Evolutionary conservation across 37 sponge, comb jelly and placozoan species (phyloP).

Genomic region (Haliclona indistincta): DNA sequence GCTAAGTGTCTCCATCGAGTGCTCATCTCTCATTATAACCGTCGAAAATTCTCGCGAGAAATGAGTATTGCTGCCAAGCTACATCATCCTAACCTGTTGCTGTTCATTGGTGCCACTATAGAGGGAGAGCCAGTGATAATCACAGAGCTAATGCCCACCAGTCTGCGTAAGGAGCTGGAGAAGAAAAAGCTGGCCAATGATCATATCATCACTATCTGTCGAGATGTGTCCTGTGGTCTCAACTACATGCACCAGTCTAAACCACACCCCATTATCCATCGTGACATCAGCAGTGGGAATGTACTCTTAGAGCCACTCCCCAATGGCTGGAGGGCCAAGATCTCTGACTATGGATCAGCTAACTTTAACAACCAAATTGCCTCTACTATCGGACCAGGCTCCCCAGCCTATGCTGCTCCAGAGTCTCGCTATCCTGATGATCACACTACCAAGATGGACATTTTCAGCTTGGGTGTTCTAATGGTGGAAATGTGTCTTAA

Average conservation of each 20-base stretch:
- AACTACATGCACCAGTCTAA: too few relatives aligned
- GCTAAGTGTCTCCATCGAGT: slow-evolving; percentile 60
- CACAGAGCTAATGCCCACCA: slow-evolving; percentile 63
- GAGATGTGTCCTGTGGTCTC: slow-evolving; percentile 42
- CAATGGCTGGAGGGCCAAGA: too few relatives aligned
- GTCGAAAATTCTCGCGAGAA: slow-evolving; percentile 43
- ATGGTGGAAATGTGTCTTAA: slow-evolving; percentile 31
- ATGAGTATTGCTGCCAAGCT: slow-evolving; percentile 57
- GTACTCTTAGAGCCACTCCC: too few relatives aligned
- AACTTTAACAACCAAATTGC: slow-evolving; percentile 35
- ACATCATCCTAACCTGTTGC: slow-evolving; percentile 69
- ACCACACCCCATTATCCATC: too few relatives aligned
- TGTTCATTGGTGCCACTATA: slow-evolving; percentile 67
- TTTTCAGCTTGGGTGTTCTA: slow-evolving; percentile 58
- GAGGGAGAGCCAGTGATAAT: slow-evolving; percentile 37
- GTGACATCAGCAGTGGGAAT: too few relatives aligned
- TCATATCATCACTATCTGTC: slow-evolving; percentile 12
- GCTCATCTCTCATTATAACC: slow-evolving; percentile 44
- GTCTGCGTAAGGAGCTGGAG: slow-evolving; percentile 28
- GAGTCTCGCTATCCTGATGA: slow-evolving; percentile 21
- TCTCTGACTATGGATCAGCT: slow-evolving; percentile 67
- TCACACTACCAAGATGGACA: slow-evolving; percentile 59
- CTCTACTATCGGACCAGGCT: slow-evolving; percentile 30
- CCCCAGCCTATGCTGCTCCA: slow-evolving; percentile 50
- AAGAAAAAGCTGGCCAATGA: background rate